Conservation (phyloP, 2,888 invertebrate genomes). For the Melanostoma scalare region DNA sequence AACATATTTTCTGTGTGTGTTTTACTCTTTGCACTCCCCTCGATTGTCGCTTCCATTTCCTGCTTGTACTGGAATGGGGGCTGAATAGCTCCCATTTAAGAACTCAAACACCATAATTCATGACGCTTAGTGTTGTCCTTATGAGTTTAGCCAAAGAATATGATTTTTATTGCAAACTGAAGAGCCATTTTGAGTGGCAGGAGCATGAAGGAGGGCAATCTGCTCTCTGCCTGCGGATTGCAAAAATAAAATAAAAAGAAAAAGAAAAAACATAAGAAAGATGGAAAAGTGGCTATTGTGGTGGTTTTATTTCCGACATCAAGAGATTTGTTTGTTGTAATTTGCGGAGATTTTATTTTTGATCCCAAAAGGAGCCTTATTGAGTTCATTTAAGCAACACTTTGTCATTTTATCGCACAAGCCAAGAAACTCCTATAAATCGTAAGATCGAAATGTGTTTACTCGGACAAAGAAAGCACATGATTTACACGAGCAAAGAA, state of each 20-base stretch:
- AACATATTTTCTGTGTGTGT: slow-evolving; percentile 19
- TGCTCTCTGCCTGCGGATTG: slow-evolving; percentile 1
- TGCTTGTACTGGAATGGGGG: slow-evolving; percentile 4
- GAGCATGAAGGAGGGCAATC: slow-evolving; percentile 15
- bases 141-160: slow-evolving; percentile 66
- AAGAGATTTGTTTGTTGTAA: slow-evolving; percentile 66
- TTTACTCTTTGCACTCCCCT: not conserved
- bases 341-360: slow-evolving; percentile 68
- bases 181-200: slow-evolving; percentile 52
- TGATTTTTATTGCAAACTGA: slow-evolving; percentile 72
- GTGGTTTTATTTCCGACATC: slow-evolving; percentile 28
- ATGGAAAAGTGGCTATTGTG: slow-evolving; percentile 18
- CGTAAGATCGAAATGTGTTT: too few relatives aligned
- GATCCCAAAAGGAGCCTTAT: slow-evolving; percentile 12
- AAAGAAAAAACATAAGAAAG: not conserved
- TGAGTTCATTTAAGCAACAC: slow-evolving; percentile 15
- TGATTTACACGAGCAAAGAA: too few relatives aligned
- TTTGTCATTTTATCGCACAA: not conserved
- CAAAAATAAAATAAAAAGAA: not conserved
- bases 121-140: slow-evolving; percentile 67
- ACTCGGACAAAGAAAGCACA: too few relatives aligned
- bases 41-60: not conserved
- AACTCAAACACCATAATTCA: slow-evolving; percentile 66
- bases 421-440: not conserved
- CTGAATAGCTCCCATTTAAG: slow-evolving; percentile 49